Evolutionary conservation across 2,113 vertebrate genomes (phyloP), one percentile per base, ranked within the genome.

Genomic region (Chloropsis hardwickii): DNA sequence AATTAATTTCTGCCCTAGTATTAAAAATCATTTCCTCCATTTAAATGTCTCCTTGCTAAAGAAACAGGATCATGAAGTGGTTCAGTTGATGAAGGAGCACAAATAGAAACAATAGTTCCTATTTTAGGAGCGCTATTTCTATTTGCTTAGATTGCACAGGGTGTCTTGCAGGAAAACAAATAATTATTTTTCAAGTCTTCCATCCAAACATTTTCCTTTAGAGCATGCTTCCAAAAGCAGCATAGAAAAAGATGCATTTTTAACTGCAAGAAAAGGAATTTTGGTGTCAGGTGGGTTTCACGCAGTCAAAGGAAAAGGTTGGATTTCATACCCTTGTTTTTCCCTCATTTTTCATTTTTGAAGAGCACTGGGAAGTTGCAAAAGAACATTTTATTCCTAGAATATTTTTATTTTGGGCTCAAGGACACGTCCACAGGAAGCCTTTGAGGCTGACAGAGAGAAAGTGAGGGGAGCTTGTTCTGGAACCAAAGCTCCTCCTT

Each of bases 21-120:
- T 97, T 97, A 97, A 97, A 97, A 97, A 94, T 90, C 60, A 94
- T 96, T 97, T 96, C 93, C 96, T 96, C 94, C 92, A 97, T 96
- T 96, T 95, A 96, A 97, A 94, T 90, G 93, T 95, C 81, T 95
- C 93, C 95, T 51, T 96, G 95, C 95, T 96, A 96, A 96, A 92
- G 95, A 61, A 96, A 94, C 89, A 93, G 95, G 77, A 80, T 94
- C 95, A 80, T 86, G 81, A 86, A 97, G 92, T 93, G 84, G 42
- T 73, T 92, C 77, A 71, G 86, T 78, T 93, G 93, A 96, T 94
- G 96, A 90, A 97, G 95, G 94, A 96, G 47, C 94, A 89, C 91
- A 91, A 92, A 95, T 60, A 92, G 90, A 92, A 97, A 97, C 91
- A 97, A 95, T 96, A 37, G 88, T 74, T 93, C 92, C 90, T 94